These are phyloP conservation scores for Pseudonaja textilis DNA, from an alignment of 2,113 vertebrate genomes.

Conservation along the genomic window DNA sequence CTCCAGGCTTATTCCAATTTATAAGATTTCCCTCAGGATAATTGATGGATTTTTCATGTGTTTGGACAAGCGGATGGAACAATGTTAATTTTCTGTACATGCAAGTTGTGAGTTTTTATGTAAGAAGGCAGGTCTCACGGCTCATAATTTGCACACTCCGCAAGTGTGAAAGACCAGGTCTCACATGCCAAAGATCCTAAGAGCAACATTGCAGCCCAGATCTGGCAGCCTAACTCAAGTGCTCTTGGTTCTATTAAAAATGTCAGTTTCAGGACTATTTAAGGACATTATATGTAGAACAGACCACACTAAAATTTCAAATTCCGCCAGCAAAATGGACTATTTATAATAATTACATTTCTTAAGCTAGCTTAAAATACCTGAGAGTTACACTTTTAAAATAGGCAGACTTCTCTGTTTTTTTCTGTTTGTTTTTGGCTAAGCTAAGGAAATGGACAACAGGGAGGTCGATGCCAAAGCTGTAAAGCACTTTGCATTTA, in stretches of 20 bases:
- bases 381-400: neutral
- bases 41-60: neutral
- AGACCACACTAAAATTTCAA: neutral
- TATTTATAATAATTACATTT: neutral
- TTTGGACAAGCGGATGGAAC: neutral
- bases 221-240: neutral
- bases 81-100: neutral
- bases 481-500: neutral
- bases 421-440: neutral
- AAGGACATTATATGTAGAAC: neutral
- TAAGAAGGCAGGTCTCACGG: neutral
- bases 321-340: neutral
- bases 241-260: neutral
- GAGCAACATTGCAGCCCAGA: neutral
- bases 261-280: neutral
- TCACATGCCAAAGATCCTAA: neutral
- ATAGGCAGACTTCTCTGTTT: neutral
- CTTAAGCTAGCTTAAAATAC: neutral
- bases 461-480: neutral
- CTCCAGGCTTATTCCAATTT: neutral
- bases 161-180: neutral
- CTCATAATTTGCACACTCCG: neutral
- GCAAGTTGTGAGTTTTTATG: neutral
- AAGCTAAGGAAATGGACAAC: neutral
- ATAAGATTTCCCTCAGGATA: neutral